These are phyloP conservation scores for Adrianichthys oophorus DNA, from an alignment of 2,797 vertebrate genomes.

Conservation along the genomic window DNA sequence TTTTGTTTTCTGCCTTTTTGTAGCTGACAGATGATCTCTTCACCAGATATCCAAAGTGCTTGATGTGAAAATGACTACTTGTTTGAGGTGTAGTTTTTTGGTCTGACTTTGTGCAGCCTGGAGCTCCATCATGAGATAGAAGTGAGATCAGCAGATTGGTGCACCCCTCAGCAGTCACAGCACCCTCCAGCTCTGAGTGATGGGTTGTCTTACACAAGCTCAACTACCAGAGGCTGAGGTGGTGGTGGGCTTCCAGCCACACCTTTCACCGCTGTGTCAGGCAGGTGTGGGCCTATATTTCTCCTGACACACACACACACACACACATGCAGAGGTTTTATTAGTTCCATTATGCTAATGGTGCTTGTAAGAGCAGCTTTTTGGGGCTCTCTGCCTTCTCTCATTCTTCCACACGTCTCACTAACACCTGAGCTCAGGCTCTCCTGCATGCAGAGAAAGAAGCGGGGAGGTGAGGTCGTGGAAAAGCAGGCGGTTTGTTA, in stretches of 20 bases:
- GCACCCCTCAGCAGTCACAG: constrained; percentile 38
- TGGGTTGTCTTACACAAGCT: background rate
- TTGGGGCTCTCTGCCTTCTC: constrained; percentile 27
- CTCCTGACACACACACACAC: constrained; percentile 7
- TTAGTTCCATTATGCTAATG: constrained; percentile 81
- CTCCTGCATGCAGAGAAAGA: too few species aligned
- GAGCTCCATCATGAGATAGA: constrained; percentile 33
- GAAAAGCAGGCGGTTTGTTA: too few species aligned
- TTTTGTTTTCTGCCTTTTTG: too few species aligned
- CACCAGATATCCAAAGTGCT: constrained; percentile 11
- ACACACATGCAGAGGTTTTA: constrained; percentile 62
- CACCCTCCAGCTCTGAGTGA: constrained; percentile 4
- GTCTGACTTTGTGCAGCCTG: constrained; percentile 6
- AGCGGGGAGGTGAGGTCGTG: too few species aligned
- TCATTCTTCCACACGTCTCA: constrained; percentile 56
- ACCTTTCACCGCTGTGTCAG: constrained; percentile 50
- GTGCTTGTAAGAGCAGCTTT: constrained; percentile 52
- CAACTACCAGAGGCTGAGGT: constrained; percentile 19
- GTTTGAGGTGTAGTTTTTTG: constrained; percentile 1
- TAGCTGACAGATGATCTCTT: too few species aligned
- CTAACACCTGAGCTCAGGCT: constrained; percentile 33
- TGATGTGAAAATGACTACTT: constrained; percentile 19
- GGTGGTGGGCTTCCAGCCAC: constrained; percentile 15
- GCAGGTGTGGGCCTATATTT: constrained; percentile 58
- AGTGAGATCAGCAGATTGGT: constrained; percentile 48